Conservation (phyloP, 2,888 invertebrate genomes). For the Thalpophila matura region DNA sequence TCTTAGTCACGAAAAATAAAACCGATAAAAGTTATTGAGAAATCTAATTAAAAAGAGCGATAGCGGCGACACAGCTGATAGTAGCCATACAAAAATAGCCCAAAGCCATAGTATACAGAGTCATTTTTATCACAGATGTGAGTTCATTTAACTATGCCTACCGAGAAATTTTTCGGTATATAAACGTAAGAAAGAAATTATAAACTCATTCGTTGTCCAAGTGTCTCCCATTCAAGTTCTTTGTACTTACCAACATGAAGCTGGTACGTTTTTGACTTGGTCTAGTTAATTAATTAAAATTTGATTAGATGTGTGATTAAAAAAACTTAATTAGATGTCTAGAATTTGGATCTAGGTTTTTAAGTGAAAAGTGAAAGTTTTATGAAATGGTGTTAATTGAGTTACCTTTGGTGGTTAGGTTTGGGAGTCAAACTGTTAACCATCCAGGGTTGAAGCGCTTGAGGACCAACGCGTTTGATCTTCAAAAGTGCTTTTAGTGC, state of each 20-base stretch:
- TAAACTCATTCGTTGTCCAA: slow-evolving; percentile 73
- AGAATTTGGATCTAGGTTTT: slow-evolving; percentile 5
- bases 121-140: slow-evolving; percentile 64
- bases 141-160: slow-evolving; percentile 66
- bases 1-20: too few relatives aligned
- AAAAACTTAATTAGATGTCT: slow-evolving; percentile 17
- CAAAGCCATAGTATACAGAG: slow-evolving; percentile 62
- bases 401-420: not conserved
- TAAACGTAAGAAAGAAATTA: slow-evolving; percentile 79
- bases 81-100: too few relatives aligned
- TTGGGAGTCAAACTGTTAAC: not conserved
- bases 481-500: too few relatives aligned
- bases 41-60: too few relatives aligned
- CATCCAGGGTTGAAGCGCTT: not conserved
- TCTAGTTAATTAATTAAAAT: slow-evolving; percentile 29
- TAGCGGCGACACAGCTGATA: too few relatives aligned
- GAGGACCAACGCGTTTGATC: too few relatives aligned
- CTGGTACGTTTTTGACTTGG: slow-evolving; percentile 77
- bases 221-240: slow-evolving; percentile 62
- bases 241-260: slow-evolving; percentile 76
- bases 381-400: not conserved
- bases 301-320: slow-evolving; percentile 16
- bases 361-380: slow-evolving; percentile 31
- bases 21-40: too few relatives aligned
- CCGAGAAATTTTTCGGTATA: slow-evolving; percentile 79